Evolutionary conservation across 2,797 vertebrate genomes (phyloP).

Genomic region (Anguilla megastoma): DNA sequence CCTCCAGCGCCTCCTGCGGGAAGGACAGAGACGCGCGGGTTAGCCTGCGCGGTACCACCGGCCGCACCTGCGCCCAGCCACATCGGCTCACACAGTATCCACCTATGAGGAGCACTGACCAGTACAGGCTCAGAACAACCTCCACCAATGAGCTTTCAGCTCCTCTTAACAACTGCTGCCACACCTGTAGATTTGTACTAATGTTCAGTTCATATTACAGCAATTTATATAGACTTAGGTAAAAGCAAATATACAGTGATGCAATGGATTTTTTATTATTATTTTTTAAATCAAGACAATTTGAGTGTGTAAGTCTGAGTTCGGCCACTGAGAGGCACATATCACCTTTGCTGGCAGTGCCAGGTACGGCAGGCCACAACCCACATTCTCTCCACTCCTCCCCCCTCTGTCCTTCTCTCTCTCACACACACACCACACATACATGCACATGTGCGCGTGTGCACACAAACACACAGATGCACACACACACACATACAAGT

Average conservation of each 20-base stretch:
- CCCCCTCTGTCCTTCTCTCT: constrained; percentile 42
- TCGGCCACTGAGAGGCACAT: neutral
- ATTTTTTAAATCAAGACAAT: neutral
- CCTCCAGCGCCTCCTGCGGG: constrained; percentile 89
- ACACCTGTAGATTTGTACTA: too few relatives aligned
- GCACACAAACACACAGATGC: neutral
- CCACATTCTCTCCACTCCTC: constrained; percentile 40
- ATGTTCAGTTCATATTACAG: too few relatives aligned
- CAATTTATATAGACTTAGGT: neutral
- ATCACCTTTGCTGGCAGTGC: neutral
- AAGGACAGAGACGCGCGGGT: constrained; percentile 37
- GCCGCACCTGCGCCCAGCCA: neutral
- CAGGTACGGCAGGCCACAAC: constrained; percentile 14
- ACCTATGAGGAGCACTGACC: neutral
- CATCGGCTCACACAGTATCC: neutral
- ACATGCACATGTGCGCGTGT: neutral
- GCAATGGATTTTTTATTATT: neutral
- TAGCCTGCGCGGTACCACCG: neutral
- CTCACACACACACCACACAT: neutral
- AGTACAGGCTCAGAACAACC: neutral
- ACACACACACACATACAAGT: neutral
- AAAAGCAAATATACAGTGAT: neutral
- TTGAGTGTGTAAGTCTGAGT: neutral
- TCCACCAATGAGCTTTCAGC: too few relatives aligned
- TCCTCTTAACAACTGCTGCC: too few relatives aligned